phyloP scores from a whole-genome alignment of 2,888 invertebrate species.

The Aspidiotus rigidus region DNA sequence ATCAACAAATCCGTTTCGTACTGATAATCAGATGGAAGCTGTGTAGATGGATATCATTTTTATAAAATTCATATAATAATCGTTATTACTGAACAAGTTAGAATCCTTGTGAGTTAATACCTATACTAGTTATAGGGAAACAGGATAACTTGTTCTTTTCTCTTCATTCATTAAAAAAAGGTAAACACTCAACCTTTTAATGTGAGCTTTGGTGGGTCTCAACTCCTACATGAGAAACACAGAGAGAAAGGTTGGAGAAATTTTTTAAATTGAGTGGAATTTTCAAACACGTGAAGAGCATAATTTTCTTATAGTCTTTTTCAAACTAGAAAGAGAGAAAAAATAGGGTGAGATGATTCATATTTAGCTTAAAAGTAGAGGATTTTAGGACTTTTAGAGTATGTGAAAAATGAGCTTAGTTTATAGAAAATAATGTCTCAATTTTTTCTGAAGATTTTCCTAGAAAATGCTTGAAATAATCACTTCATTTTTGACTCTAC shows the following conservation, averaged over 20 bases:
- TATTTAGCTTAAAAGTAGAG: no score
- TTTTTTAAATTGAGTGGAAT: no score
- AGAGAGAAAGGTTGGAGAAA: conserved; percentile 7
- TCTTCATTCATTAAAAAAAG: conserved; percentile 11
- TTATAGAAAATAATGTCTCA: no score
- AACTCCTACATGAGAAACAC: conserved; percentile 15
- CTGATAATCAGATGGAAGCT: background rate
- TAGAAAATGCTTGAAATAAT: no score
- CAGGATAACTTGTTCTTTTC: conserved; percentile 14
- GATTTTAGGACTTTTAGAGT: no score
- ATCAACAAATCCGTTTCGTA: background rate
- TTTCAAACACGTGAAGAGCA: no score
- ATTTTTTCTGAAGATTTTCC: no score
- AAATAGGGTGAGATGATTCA: no score
- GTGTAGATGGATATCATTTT: background rate
- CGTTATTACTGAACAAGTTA: conserved; percentile 6
- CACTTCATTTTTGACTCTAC: no score
- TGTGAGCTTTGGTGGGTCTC: conserved; percentile 14
- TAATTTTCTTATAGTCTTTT: no score
- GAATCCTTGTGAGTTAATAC: conserved; percentile 17
- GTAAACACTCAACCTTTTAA: conserved; percentile 6
- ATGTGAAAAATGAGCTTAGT: no score
- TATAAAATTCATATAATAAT: background rate
- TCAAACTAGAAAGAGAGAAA: no score
- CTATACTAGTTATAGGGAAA: conserved; percentile 13